Evolutionary conservation across 2,888 invertebrate genomes (phyloP).

Genomic region (Noctua pronuba): DNA sequence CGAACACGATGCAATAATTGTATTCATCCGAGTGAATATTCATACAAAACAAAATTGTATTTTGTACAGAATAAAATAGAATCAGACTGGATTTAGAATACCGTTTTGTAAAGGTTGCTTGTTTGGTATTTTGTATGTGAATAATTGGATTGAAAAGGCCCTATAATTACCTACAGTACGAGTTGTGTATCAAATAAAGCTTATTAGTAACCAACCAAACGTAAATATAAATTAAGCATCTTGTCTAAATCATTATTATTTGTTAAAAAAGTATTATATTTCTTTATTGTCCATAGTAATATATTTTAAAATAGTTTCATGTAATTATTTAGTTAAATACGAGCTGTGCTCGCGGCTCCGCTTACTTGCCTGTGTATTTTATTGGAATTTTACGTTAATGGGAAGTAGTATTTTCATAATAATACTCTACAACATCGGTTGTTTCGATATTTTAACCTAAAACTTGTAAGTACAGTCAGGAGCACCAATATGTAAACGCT

Average conservation of each 20-base stretch:
- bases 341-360: neutral
- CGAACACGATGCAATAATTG: constrained; percentile 31
- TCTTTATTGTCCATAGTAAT: neutral
- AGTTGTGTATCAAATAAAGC: neutral
- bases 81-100: constrained; percentile 17
- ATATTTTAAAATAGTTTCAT: neutral
- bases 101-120: constrained; percentile 11
- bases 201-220: neutral
- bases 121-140: constrained; percentile 17
- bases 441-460: neutral
- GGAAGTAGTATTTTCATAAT: neutral
- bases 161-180: constrained; percentile 5
- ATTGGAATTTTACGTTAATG: no score
- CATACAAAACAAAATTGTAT: constrained; percentile 29
- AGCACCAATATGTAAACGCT: no score
- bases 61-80: constrained; percentile 20
- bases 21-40: constrained; percentile 23
- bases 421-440: neutral
- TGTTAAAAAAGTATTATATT: neutral
- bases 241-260: neutral
- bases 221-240: neutral
- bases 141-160: constrained; percentile 4
- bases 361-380: neutral
- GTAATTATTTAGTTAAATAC: neutral
- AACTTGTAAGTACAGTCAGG: neutral